Evolutionary conservation across 2,888 invertebrate genomes (phyloP).

Genomic region (Tipula vernalis): DNA sequence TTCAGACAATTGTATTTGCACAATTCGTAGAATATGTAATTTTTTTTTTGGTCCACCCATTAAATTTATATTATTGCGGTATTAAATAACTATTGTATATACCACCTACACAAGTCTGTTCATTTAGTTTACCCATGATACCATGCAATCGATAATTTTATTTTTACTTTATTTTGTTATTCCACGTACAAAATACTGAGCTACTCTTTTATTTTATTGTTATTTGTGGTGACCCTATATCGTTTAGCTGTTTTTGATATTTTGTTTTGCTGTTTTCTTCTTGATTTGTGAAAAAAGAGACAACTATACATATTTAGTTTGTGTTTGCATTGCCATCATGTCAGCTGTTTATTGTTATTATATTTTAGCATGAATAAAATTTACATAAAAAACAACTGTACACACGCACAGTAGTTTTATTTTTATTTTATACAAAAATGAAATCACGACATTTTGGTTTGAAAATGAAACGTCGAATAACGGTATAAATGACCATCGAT

Average conservation of each 20-base stretch:
- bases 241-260: background rate
- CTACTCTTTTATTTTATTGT: background rate
- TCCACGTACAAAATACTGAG: background rate
- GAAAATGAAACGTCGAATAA: background rate
- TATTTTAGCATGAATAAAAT: background rate
- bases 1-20: no score
- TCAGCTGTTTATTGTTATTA: conserved; percentile 4
- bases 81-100: background rate
- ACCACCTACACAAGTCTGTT: background rate
- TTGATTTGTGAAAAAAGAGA: background rate
- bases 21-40: no score
- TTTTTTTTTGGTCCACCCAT: no score
- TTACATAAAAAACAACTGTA: background rate
- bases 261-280: background rate
- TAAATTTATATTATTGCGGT: background rate
- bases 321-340: background rate
- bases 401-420: background rate
- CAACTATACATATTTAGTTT: background rate
- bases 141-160: background rate
- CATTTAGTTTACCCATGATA: background rate
- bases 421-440: background rate
- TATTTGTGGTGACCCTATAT: background rate
- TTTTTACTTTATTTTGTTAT: background rate
- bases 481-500: background rate
- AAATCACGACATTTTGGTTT: background rate